These are phyloP conservation scores for Uromys caudimaculatus DNA, from an alignment of 2,797 vertebrate species.

Conservation along the genomic window DNA sequence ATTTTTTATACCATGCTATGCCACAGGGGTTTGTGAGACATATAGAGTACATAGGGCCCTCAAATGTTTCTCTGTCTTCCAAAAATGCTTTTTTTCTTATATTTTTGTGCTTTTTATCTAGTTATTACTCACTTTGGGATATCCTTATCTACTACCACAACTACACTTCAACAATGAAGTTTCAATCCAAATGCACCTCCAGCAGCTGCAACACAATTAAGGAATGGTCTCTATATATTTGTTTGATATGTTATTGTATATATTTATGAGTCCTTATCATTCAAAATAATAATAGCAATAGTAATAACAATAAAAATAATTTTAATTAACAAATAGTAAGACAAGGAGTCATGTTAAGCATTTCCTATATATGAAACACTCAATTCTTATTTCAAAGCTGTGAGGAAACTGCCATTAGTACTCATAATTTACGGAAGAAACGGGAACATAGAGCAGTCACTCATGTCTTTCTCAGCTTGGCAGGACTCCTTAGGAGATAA, in stretches of 20 bases:
- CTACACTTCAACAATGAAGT: background rate
- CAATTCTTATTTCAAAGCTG: background rate
- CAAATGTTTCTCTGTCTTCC: background rate
- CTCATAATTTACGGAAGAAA: slow-evolving; percentile 30
- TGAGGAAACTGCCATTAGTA: background rate
- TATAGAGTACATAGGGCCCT: background rate
- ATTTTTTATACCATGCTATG: background rate
- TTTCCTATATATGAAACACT: background rate
- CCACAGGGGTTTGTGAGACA: background rate
- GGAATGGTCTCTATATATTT: background rate
- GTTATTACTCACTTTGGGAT: background rate
- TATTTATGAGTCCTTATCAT: background rate
- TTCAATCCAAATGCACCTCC: background rate
- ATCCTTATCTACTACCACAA: background rate
- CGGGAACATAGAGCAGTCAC: background rate
- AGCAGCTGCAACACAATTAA: background rate
- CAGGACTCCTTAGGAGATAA: background rate
- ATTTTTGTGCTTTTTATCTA: background rate
- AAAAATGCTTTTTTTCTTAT: background rate
- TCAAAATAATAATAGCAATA: slow-evolving; percentile 42
- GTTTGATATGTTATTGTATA: background rate
- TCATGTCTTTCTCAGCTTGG: background rate
- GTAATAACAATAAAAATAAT: background rate
- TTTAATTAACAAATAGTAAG: background rate
- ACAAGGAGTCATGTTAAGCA: background rate